Base-by-base conservation (phyloP, 2,797 vertebrate genomes). In the Centropyge bicolor region DNA sequence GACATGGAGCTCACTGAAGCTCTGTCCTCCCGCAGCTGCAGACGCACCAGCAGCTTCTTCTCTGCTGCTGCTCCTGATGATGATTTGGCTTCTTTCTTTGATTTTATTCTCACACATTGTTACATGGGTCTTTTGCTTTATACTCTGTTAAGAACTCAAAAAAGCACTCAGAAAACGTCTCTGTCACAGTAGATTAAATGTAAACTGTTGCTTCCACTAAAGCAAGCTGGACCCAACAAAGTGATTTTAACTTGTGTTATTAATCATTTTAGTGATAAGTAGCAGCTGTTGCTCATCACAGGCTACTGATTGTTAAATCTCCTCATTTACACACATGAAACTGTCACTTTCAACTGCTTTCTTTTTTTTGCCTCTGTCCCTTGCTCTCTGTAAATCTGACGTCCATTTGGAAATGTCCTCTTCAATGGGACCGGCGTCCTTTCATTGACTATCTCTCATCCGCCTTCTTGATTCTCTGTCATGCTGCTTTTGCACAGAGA, bases 221-320 rank as follows among this genome's bases (percentile, higher is more conserved):
- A 19, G 31, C 52, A 43, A 70, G 56, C 38, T 62, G 62, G 27
- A 75, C 64, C 24, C 31, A 22, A 36, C 38, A n/a, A 62, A 77
- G 74, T n/a, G 46, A 74, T 56, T 35, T 38, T 31, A 24, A 43
- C 22, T 36, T 35, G 46, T 68, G n/a, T 36, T 66, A 41, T 62
- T 40, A 14, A 51, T 72, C 24, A 70, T 68, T 55, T 38, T 19
- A 22, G 19, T 45, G 12, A 43, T 16, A 54, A 40, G 48, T 19
- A 43, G 16, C 61, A 55, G 48, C 24, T 45, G 7, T 70, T 64
- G 51, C 45, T 82, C 14, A 38, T 75, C 54, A 49, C 1, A 7
- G 14, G 35, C 70, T 31, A n/a, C 49, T 19, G 45, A 19, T 48
- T 11, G 11, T 55, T 27, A 22, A 20, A 59, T 65, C n/a, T 19